Evolutionary conservation across 2,888 invertebrate genomes (phyloP).

Genomic region (Enoplolaimus lenunculus): DNA sequence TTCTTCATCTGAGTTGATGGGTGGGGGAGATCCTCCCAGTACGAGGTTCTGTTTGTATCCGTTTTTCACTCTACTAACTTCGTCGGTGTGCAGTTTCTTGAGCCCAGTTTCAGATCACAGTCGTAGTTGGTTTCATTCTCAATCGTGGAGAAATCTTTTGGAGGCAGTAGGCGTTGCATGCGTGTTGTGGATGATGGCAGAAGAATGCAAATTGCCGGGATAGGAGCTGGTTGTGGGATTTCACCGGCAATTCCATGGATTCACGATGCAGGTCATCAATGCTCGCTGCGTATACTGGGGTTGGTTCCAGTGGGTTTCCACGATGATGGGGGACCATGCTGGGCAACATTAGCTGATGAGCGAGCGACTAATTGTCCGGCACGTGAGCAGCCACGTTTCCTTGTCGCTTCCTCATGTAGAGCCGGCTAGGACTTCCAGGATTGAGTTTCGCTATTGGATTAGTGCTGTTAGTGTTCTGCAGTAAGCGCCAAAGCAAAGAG

Average conservation of each 20-base stretch:
- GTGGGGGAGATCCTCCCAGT: neutral
- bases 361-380: neutral
- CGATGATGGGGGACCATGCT: neutral
- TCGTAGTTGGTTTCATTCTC: too few relatives aligned
- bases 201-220: constrained; percentile 8
- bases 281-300: neutral
- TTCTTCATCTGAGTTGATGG: neutral
- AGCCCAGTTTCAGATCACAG: too few relatives aligned
- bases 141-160: too few relatives aligned
- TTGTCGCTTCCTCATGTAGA: too few relatives aligned
- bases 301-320: neutral
- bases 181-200: constrained; percentile 2
- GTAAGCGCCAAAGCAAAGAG: neutral
- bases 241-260: neutral
- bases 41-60: constrained; percentile 11
- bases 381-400: neutral
- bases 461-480: neutral
- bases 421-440: too few relatives aligned
- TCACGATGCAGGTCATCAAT: neutral
- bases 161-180: too few relatives aligned
- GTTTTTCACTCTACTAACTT: too few relatives aligned
- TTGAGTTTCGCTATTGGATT: neutral
- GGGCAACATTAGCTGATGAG: neutral
- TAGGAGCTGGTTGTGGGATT: neutral
- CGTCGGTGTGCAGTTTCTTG: too few relatives aligned